Evolutionary conservation across 2,888 invertebrate genomes (phyloP), one percentile per base, ranked within the genome.

Genomic region (Cancer borealis): DNA sequence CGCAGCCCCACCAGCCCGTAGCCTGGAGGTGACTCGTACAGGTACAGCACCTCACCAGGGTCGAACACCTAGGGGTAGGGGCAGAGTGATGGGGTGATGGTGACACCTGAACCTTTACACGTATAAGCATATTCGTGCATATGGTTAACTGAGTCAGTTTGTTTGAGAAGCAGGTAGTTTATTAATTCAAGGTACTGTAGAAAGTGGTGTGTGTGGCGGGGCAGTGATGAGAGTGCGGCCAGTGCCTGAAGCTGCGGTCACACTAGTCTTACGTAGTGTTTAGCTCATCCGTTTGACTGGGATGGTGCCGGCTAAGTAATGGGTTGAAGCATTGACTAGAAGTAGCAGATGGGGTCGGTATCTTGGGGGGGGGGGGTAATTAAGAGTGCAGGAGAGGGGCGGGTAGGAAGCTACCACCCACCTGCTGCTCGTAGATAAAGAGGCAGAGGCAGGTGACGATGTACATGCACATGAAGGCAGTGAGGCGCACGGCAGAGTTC

Each of bases 11-110:
- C 97, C 8, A 99, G 97, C 0, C 98, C 98, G 96, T 98, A 98
- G 0, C 99, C 99, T 0, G 99, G 98, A 0, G 98, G 98, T 87
- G 98, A 98, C 97, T 99, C 99, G 96, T 99, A 99, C 1, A 98
- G 96, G 96, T 99, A 99, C 17, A 99, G 96, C 0, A 99, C 99
- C 96, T 98, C 97, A 1, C 99, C 99, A 0, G 99, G 98, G 96
- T 99, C 99, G 96, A 99, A 99, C 0, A 98, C 97, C 98, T 98
- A 96, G 1, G 46, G 89, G 91, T 0, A 26, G 47, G 47, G 91
- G 0, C 8, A 14, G 39, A 14, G 89, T 47, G 89, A 21, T 39
- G 47, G 3, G 26, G 87, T 30, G 12, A 87, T 14, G 14, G 14
- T 39, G 21, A 39, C 39, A 39, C 21, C 21, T 60, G 21, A 60